These are phyloP conservation scores for Etia nguti DNA, from an alignment of 2,113 vertebrate species.

Conservation along the genomic window DNA sequence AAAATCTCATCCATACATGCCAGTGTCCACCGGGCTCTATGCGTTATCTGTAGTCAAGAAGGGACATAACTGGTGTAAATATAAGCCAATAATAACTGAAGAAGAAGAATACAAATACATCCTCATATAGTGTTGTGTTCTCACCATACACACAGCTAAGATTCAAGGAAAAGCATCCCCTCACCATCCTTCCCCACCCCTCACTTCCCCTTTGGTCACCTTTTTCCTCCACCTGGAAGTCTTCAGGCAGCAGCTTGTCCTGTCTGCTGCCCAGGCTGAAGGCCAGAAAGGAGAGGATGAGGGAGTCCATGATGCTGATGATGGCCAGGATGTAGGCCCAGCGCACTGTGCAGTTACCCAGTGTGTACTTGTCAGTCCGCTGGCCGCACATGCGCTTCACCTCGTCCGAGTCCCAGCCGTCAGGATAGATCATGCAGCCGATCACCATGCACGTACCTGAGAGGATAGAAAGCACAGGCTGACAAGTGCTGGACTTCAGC, in stretches of 20 bases:
- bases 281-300: slow-evolving; percentile 90
- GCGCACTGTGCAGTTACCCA: slow-evolving; percentile 95
- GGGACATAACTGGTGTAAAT: neutral
- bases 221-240: slow-evolving; percentile 87
- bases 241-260: slow-evolving; percentile 89
- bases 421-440: slow-evolving; percentile 95
- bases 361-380: slow-evolving; percentile 90
- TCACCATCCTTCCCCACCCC: neutral
- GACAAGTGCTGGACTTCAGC: neutral
- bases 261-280: slow-evolving; percentile 92
- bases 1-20: neutral
- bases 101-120: neutral
- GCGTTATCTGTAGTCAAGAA: slow-evolving; percentile 31
- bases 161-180: neutral
- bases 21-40: neutral
- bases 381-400: slow-evolving; percentile 92
- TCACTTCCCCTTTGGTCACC: slow-evolving; percentile 61
- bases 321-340: slow-evolving; percentile 99
- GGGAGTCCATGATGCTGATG: slow-evolving; percentile 91
- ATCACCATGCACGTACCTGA: slow-evolving; percentile 90
- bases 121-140: neutral
- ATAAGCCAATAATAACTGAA: neutral
- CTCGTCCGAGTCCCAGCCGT: slow-evolving; percentile 92
- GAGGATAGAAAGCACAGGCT: neutral
- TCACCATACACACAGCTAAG: neutral